phyloP scores from a whole-genome alignment of 2,113 vertebrate species.

The Helogale parvula region DNA sequence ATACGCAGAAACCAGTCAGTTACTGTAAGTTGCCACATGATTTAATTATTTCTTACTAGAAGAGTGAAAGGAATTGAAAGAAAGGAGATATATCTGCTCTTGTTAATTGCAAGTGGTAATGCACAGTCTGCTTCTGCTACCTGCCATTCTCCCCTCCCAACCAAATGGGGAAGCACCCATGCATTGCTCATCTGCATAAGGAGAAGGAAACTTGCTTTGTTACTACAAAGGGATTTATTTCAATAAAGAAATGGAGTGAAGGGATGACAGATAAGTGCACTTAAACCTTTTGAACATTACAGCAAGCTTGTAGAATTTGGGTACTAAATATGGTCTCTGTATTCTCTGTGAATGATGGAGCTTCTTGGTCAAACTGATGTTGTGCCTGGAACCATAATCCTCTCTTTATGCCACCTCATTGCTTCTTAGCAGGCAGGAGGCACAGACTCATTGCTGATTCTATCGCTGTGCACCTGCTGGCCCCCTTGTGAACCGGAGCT shows the following conservation, averaged over 20 bases:
- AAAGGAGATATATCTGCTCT: conserved; percentile 13
- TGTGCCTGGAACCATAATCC: conserved; percentile 49
- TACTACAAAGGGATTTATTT: conserved; percentile 85
- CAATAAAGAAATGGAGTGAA: conserved; percentile 80
- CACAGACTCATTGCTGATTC: neutral
- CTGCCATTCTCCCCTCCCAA: conserved; percentile 49
- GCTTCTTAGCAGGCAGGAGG: conserved; percentile 59
- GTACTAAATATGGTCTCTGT: conserved; percentile 58
- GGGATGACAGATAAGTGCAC: conserved; percentile 80
- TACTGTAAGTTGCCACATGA: conserved; percentile 5
- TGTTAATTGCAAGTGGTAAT: conserved; percentile 70
- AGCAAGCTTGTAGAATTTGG: conserved; percentile 74
- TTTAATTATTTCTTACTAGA: conserved; percentile 54
- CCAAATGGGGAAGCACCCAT: conserved; percentile 60
- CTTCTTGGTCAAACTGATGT: conserved; percentile 48
- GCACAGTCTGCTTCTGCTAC: neutral
- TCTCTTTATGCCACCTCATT: conserved; percentile 60
- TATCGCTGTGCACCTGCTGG: conserved; percentile 55
- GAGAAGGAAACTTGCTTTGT: conserved; percentile 76
- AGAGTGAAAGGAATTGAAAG: conserved; percentile 57
- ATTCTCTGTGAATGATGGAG: conserved; percentile 55
- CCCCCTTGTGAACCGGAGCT: conserved; percentile 42
- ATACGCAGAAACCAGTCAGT: conserved; percentile 40
- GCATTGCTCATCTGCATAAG: conserved; percentile 77
- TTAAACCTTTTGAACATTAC: conserved; percentile 81